phyloP scores from a whole-genome alignment of 2,888 invertebrate species.

The Acrobasis repandana region DNA sequence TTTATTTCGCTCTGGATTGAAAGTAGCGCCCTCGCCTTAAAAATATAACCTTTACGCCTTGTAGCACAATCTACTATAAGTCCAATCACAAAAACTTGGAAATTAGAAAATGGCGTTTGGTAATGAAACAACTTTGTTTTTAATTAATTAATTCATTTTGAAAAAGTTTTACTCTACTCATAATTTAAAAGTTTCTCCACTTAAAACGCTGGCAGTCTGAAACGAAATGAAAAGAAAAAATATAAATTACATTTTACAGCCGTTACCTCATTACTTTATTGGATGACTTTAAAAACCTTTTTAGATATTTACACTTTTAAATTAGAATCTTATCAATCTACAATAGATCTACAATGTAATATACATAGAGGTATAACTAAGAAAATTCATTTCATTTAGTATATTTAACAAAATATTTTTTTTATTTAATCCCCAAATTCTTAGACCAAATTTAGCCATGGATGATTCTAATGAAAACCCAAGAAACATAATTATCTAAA shows the following conservation, averaged over 20 bases:
- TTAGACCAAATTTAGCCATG: no score
- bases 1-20: no score
- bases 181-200: background rate
- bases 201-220: background rate
- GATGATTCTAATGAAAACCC: no score
- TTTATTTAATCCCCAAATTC: no score
- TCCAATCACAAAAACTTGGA: background rate
- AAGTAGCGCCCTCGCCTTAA: no score
- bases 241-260: conserved; percentile 17
- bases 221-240: conserved; percentile 8
- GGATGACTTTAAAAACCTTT: conserved; percentile 12
- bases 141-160: background rate
- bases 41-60: no score
- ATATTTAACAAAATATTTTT: no score
- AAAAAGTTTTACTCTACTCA: background rate
- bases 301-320: conserved; percentile 8
- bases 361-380: no score
- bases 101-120: background rate
- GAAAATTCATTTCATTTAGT: no score
- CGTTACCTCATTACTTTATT: conserved; percentile 11
- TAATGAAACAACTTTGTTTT: background rate
- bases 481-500: no score
- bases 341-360: no score
- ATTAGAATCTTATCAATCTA: background rate
- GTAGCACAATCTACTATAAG: no score